Evolutionary conservation across 2,113 vertebrate species (phyloP).

Genomic region (Eulacestoma nigropectus): DNA sequence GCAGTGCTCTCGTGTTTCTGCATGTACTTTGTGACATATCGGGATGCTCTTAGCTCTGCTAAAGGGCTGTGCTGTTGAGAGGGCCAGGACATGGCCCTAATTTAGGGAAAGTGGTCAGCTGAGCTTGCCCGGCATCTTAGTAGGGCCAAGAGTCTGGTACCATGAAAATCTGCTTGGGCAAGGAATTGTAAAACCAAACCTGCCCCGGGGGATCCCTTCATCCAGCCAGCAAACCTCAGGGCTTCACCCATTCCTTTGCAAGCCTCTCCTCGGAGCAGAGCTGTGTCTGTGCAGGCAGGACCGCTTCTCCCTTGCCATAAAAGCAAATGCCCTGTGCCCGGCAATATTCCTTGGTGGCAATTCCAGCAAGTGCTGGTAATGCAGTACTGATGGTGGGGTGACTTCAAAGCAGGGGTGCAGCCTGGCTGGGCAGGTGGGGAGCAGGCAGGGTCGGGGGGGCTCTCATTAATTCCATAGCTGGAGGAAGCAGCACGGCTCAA

Average conservation of each 20-base stretch:
- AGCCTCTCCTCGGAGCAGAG: neutral
- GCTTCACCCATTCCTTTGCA: neutral
- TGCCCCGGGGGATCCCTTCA: accelerated
- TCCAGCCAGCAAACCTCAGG: neutral
- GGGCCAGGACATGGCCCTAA: neutral
- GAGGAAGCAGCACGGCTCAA: neutral
- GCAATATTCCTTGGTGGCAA: neutral
- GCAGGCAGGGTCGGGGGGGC: neutral
- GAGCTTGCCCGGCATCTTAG: neutral
- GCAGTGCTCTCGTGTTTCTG: accelerated
- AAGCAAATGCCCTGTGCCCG: neutral
- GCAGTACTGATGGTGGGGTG: neutral
- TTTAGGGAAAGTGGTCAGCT: neutral
- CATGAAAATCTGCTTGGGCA: neutral
- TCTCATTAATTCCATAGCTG: neutral
- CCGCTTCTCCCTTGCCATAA: neutral
- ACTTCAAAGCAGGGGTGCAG: neutral
- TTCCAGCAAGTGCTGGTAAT: neutral
- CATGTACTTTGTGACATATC: accelerated
- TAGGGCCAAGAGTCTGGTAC: neutral
- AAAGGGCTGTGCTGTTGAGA: neutral
- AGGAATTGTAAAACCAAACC: neutral
- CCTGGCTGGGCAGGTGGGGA: neutral
- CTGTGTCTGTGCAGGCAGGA: neutral
- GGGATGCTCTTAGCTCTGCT: neutral